phyloP scores from a whole-genome alignment of 92 coral and sea anemone genomes.

The Palythoa grandis region DNA sequence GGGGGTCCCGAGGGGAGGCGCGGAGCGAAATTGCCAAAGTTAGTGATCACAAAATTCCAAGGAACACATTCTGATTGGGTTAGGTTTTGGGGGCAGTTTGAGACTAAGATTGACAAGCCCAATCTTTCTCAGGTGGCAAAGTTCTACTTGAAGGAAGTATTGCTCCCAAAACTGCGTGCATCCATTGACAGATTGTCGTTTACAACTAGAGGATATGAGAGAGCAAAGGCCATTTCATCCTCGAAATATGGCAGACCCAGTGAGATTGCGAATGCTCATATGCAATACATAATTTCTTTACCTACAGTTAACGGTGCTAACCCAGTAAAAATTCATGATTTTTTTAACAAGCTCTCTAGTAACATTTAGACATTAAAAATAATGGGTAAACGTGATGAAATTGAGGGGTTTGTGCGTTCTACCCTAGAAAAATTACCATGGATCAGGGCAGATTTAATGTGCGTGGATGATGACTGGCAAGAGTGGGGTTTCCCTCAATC shows the following conservation, averaged over 20 bases:
- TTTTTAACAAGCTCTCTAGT: too few species aligned
- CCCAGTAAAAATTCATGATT: too few species aligned
- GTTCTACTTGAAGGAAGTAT: constrained; percentile 55
- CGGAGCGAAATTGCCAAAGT: constrained; percentile 54
- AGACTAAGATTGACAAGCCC: constrained; percentile 65
- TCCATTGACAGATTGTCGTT: constrained; percentile 53
- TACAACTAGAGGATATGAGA: constrained; percentile 48
- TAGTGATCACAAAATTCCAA: constrained; percentile 63
- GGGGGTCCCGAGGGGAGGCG: too few species aligned
- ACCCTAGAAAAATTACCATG: background rate
- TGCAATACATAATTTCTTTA: too few species aligned
- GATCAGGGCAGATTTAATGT: too few species aligned
- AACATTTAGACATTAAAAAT: background rate
- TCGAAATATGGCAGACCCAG: constrained; percentile 35
- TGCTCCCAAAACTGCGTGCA: constrained; percentile 47
- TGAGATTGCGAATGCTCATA: constrained; percentile 15
- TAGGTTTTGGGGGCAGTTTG: constrained; percentile 65
- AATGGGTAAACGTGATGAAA: background rate
- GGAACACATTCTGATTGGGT: constrained; percentile 61
- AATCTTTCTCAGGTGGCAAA: constrained; percentile 55
- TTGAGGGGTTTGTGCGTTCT: background rate
- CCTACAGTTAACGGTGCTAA: too few species aligned
- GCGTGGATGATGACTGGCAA: too few species aligned
- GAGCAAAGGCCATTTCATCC: constrained; percentile 48
- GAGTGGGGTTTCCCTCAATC: too few species aligned